Conservation (phyloP, 2,888 invertebrate species). For the Lycia hirtaria region DNA sequence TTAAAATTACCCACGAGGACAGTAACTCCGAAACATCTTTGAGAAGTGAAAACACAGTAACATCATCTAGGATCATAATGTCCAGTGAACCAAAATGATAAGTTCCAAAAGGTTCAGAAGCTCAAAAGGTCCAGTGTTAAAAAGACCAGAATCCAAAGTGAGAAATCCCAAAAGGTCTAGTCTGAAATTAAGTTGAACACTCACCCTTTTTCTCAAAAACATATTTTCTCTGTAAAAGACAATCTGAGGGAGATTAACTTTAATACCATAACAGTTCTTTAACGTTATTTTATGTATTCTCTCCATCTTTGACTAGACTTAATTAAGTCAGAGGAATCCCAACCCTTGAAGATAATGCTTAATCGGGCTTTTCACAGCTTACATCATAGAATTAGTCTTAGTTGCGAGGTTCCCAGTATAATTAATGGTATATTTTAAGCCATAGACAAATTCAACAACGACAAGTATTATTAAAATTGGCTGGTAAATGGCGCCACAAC, state of each 20-base stretch:
- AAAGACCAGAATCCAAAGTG: too few relatives aligned
- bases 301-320: constrained; percentile 23
- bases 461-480: too few relatives aligned
- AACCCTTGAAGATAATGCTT: constrained; percentile 39
- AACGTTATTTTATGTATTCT: constrained; percentile 17
- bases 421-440: neutral
- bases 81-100: too few relatives aligned
- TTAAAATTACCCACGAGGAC: too few relatives aligned
- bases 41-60: too few relatives aligned
- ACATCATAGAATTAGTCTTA: neutral
- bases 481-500: too few relatives aligned
- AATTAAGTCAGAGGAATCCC: constrained; percentile 41
- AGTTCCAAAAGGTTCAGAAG: too few relatives aligned
- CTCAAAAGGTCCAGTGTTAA: too few relatives aligned
- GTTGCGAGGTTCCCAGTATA: neutral
- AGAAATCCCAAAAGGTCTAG: too few relatives aligned
- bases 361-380: constrained; percentile 22
- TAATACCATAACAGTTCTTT: neutral
- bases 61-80: too few relatives aligned
- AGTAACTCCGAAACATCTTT: too few relatives aligned
- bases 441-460: neutral
- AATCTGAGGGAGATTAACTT: neutral
- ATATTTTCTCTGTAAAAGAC: neutral
- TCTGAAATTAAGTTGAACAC: too few relatives aligned
- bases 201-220: neutral